phyloP scores from a whole-genome alignment of 2,113 vertebrate species.

The Chauna torquata region DNA sequence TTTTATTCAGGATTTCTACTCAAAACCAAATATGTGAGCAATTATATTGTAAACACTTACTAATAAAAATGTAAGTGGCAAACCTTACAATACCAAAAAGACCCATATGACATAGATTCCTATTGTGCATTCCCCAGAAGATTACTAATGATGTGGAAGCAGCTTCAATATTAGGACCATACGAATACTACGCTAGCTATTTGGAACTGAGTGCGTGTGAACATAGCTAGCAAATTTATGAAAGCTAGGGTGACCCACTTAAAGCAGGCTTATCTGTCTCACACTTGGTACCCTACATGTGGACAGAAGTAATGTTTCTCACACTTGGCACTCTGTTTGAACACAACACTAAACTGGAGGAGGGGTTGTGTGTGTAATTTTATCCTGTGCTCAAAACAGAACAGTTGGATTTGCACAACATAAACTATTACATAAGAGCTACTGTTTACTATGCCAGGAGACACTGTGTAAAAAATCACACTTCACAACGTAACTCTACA shows the following conservation, averaged over 20 bases:
- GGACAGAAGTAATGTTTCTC: too few species aligned
- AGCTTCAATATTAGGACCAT: neutral
- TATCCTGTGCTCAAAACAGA: neutral
- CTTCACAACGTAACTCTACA: neutral
- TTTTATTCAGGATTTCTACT: neutral
- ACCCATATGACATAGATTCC: neutral
- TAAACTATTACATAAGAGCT: neutral
- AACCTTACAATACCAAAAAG: neutral
- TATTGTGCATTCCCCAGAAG: neutral
- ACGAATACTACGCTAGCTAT: neutral
- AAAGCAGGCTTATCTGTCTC: neutral
- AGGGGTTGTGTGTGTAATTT: neutral
- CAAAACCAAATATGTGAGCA: neutral
- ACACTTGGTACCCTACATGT: neutral
- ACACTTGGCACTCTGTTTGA: neutral
- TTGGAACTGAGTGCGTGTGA: neutral
- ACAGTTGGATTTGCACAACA: neutral
- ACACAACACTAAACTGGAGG: neutral
- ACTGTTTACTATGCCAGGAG: neutral
- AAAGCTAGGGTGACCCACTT: neutral
- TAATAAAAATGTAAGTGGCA: neutral
- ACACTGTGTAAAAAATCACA: neutral
- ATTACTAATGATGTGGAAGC: neutral
- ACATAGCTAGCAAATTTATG: neutral
- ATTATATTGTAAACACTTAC: neutral